Base-by-base conservation (phyloP, 2,888 invertebrate species). In the Dryadula phaetusa region DNA sequence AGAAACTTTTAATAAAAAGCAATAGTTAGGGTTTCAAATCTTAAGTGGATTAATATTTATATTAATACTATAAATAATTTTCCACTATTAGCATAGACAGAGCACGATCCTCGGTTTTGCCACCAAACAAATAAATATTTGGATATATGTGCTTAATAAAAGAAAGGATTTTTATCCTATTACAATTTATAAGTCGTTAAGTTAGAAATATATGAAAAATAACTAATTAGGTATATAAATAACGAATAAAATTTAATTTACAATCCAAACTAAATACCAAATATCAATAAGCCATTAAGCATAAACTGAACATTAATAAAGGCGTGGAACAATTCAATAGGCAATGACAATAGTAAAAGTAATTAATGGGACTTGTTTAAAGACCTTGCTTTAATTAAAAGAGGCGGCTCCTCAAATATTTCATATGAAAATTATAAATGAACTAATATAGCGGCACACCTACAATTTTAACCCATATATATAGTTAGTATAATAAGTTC, bases 311-410 rank as follows among this genome's bases (percentile, higher is more conserved):
- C 20, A 60, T 61, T 32, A 60, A 61, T 61, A 70, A 62, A 67
- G 61, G 64, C 66, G 49, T 64, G 61, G 66, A 40, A 64, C 46
- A 40, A 37, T 64, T 70, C 46, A 58, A 47, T 64, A 32, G 47
- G 34, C 56, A 70, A 69, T 71, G 75, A 71, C 71, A 70, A 70
- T 67, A 60, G 67, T 60, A 64, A 64, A 68, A 69, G 66, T 71
- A 70, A 74, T 77, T 78, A 76, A 75, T 73, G 70, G 69, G 70
- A 72, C 78, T 67, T 73, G 70, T 73, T 72, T 62, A 74, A 71
- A 66, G 67, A 64, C 76, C 75, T 75, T 75, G 47, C 62, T 73
- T 71, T 77, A 79, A 77, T 76, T 73, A 75, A 79, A 79, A 74
- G 71, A 71, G 77, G 76, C 75, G 74, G 70, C 63, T 42, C 42